These are phyloP conservation scores for Lingula anatina DNA, from an alignment of 2,888 invertebrate species.

Conservation along the genomic window DNA sequence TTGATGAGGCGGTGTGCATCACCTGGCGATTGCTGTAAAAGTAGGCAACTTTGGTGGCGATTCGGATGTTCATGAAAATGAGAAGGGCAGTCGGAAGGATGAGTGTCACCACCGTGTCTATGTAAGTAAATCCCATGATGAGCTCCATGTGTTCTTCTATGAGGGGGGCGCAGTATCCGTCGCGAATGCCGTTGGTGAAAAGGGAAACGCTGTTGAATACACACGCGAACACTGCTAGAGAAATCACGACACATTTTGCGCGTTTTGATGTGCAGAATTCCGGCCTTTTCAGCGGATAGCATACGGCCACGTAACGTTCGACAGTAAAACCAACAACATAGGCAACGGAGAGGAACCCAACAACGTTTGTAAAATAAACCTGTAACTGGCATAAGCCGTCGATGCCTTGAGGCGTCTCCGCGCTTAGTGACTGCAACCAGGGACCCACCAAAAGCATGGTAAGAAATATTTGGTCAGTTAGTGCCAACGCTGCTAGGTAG, in stretches of 20 bases:
- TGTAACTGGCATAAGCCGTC: slow-evolving; percentile 26
- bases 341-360: slow-evolving; percentile 33
- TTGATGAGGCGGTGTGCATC: too few species aligned
- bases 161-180: slow-evolving; percentile 13
- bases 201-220: slow-evolving; percentile 21
- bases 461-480: slow-evolving; percentile 27
- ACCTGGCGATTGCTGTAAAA: slow-evolving; percentile 21
- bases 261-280: slow-evolving; percentile 15
- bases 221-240: slow-evolving; percentile 13
- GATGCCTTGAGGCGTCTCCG: slow-evolving; percentile 18
- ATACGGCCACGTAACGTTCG: slow-evolving; percentile 28
- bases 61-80: slow-evolving; percentile 66
- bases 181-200: slow-evolving; percentile 14
- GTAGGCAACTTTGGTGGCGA: slow-evolving; percentile 62
- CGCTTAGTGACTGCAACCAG: slow-evolving; percentile 24
- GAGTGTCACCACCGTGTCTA: slow-evolving; percentile 70
- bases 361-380: slow-evolving; percentile 25
- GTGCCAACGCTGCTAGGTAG: slow-evolving; percentile 24
- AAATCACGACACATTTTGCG: slow-evolving; percentile 16
- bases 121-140: slow-evolving; percentile 23
- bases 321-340: slow-evolving; percentile 27
- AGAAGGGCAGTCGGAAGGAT: slow-evolving; percentile 69
- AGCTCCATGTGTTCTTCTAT: slow-evolving; percentile 12
- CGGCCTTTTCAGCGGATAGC: slow-evolving; percentile 17
- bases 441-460: slow-evolving; percentile 20